phyloP scores from a whole-genome alignment of 2,113 vertebrate genomes.

The Oreotrochilus melanogaster region DNA sequence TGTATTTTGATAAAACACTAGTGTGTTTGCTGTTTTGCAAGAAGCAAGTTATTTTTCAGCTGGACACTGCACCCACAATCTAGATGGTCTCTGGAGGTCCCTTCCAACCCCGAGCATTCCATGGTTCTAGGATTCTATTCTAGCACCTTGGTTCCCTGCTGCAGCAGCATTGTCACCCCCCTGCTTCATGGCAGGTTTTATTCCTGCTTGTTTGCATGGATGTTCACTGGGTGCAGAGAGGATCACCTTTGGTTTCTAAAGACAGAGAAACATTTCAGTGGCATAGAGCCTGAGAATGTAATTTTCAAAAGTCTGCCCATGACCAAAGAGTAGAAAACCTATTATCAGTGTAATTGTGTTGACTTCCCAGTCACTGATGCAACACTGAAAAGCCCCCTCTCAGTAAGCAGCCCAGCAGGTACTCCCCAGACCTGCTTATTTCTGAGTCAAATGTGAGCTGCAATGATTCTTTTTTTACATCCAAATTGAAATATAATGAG shows the following conservation, averaged over 20 bases:
- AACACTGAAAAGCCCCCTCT: neutral
- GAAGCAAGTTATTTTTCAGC: no score
- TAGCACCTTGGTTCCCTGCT: no score
- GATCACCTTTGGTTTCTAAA: neutral
- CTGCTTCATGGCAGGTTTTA: no score
- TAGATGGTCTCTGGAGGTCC: no score
- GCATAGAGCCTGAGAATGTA: neutral
- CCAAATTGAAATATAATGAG: constrained; percentile 19
- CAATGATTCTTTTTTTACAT: neutral
- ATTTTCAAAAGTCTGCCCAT: neutral
- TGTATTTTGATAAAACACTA: no score
- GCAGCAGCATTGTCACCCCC: no score
- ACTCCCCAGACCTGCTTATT: neutral
- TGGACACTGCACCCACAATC: no score
- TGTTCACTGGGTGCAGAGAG: no score
- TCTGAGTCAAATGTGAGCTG: neutral
- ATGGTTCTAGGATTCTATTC: no score
- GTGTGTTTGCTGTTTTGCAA: no score
- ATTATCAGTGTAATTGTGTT: neutral
- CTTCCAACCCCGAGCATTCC: no score
- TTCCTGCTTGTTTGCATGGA: no score
- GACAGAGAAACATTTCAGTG: neutral
- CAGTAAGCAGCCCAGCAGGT: neutral
- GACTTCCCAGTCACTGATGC: neutral
- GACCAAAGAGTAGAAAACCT: neutral